These are phyloP conservation scores for Saguinus oedipus DNA, from an alignment of 2,797 vertebrate species.

Conservation along the genomic window DNA sequence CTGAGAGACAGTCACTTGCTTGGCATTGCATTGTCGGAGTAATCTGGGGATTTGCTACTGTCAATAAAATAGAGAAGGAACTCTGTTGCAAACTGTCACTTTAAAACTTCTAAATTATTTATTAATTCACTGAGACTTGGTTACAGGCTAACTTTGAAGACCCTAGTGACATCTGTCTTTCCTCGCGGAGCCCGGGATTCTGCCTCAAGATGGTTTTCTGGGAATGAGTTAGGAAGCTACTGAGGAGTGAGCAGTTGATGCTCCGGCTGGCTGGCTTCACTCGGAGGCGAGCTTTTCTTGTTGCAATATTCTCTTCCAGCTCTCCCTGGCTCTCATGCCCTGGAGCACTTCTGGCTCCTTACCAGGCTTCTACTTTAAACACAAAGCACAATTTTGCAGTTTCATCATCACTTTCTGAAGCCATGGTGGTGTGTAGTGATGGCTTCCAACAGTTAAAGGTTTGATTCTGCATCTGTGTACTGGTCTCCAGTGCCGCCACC, in stretches of 20 bases:
- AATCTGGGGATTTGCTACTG: not conserved
- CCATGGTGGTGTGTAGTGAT: not conserved
- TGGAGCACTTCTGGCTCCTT: constrained; percentile 16
- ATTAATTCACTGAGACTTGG: not conserved
- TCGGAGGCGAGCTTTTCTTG: not conserved
- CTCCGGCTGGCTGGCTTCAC: not conserved
- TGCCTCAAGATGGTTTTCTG: not conserved
- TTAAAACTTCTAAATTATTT: not conserved
- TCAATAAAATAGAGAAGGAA: not conserved
- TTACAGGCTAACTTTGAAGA: not conserved
- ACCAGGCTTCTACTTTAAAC: constrained; percentile 44
- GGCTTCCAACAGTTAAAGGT: not conserved
- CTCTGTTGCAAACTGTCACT: not conserved
- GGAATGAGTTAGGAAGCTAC: not conserved
- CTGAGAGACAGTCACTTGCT: not conserved
- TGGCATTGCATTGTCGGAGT: not conserved
- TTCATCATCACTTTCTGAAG: constrained; percentile 37
- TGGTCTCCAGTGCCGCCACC: not conserved
- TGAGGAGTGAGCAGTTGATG: too few species aligned
- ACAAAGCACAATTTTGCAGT: constrained; percentile 10
- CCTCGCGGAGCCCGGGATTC: not conserved
- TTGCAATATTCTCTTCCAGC: not conserved
- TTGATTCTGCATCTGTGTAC: not conserved
- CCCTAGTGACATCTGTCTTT: not conserved
- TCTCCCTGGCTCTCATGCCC: not conserved